Conservation (phyloP, 2,888 invertebrate species). For the Cephalotes varians region DNA sequence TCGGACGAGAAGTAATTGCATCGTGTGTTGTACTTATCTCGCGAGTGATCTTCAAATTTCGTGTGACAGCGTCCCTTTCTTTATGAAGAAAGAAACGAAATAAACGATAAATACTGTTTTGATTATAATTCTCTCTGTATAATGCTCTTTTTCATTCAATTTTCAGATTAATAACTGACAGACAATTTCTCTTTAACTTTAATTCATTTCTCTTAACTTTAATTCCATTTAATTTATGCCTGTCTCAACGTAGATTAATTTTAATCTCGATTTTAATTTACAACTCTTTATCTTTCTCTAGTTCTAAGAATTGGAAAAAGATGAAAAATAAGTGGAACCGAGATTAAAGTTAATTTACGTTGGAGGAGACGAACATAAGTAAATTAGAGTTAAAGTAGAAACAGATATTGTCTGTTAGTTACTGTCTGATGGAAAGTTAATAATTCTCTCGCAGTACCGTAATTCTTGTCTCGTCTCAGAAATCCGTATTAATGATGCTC, state of each 20-base stretch:
- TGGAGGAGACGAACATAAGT: no score
- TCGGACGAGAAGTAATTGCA: slow-evolving; percentile 67
- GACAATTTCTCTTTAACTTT: no score
- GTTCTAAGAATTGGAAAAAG: no score
- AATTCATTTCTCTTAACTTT: no score
- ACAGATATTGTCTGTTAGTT: background rate
- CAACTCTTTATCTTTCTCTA: no score
- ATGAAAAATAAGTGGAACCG: no score
- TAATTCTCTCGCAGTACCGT: background rate
- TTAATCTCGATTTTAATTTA: no score
- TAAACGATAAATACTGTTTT: background rate
- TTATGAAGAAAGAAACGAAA: background rate
- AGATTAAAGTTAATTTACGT: no score
- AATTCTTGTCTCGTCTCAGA: background rate
- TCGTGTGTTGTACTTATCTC: slow-evolving; percentile 16
- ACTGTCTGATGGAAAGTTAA: background rate
- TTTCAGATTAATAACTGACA: no score
- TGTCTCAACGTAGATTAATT: no score
- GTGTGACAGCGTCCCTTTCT: background rate
- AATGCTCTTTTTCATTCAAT: no score
- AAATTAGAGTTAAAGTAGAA: background rate
- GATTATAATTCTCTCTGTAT: background rate
- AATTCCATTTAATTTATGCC: no score
- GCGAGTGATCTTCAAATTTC: background rate
- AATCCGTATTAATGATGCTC: background rate